Evolutionary conservation across 2,888 invertebrate species (phyloP).

Genomic region (Mesochorus sp.): DNA sequence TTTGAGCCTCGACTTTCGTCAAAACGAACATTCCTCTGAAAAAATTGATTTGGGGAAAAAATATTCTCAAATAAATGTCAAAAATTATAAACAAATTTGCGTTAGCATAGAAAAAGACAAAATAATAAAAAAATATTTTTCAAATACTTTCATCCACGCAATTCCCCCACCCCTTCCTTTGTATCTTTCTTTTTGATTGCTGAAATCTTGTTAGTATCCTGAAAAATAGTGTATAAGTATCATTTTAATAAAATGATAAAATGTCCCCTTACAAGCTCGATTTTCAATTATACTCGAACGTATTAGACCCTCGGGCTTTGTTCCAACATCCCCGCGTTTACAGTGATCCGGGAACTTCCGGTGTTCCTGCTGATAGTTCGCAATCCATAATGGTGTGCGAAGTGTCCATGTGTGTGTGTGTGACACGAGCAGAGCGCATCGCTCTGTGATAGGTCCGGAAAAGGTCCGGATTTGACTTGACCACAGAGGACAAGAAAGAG

Average conservation of each 20-base stretch:
- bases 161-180: no score
- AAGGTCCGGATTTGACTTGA: conserved; percentile 40
- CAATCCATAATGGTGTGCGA: conserved; percentile 12
- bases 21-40: not conserved
- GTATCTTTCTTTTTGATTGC: no score
- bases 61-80: not conserved
- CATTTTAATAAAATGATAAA: no score
- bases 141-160: no score
- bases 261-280: not conserved
- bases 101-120: not conserved
- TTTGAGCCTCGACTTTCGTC: not conserved
- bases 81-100: no score
- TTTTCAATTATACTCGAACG: conserved; percentile 42
- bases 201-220: no score
- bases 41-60: conserved; percentile 15
- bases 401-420: conserved; percentile 15
- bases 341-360: conserved; percentile 19
- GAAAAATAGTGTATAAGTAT: no score
- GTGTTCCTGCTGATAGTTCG: conserved; percentile 19
- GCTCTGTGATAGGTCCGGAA: conserved; percentile 51
- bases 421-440: conserved; percentile 6
- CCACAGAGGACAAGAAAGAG: conserved; percentile 2
- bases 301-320: conserved; percentile 24
- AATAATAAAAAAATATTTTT: not conserved
- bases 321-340: conserved; percentile 33